phyloP scores from a whole-genome alignment of 2,888 invertebrate species.

The Caenorhabditis macrosperma region DNA sequence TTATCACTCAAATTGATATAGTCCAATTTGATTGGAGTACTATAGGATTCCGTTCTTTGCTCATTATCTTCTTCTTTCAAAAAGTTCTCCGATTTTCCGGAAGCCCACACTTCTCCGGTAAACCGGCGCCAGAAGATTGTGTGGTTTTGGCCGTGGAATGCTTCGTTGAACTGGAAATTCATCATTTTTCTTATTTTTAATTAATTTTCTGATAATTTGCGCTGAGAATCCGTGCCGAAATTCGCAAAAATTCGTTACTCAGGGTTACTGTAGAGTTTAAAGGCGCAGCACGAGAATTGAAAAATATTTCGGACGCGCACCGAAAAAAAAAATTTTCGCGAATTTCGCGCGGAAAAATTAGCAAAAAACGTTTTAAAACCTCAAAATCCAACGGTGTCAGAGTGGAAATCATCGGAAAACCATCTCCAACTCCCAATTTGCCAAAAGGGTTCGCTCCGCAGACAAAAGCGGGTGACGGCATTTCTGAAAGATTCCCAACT shows the following conservation, averaged over 20 bases:
- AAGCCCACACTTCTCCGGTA: conserved; percentile 13
- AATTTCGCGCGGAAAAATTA: too few relatives aligned
- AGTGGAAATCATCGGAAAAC: background rate
- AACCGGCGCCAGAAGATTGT: background rate
- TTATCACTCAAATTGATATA: background rate
- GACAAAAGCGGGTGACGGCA: background rate
- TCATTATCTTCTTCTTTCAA: background rate
- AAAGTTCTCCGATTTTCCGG: background rate
- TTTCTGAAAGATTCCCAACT: background rate
- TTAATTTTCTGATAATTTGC: too few relatives aligned
- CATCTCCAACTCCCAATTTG: background rate
- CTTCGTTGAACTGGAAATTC: conserved; percentile 1
- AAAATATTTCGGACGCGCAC: too few relatives aligned
- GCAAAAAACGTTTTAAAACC: background rate
- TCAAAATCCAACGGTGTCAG: background rate
- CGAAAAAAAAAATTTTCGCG: too few relatives aligned
- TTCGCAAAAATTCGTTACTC: too few relatives aligned
- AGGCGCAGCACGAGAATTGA: too few relatives aligned
- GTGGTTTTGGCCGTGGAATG: background rate
- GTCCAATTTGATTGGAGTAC: background rate
- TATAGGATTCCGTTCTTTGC: background rate
- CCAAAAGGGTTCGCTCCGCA: background rate
- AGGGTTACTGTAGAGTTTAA: too few relatives aligned
- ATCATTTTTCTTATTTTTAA: too few relatives aligned
- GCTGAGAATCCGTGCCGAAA: too few relatives aligned